A percentile compares a stretch with the other conserved stretches of the same genome.
Evolutionary conservation across 2,888 invertebrate species (phyloP).

Genomic region (Asteroscopus sphinx): DNA sequence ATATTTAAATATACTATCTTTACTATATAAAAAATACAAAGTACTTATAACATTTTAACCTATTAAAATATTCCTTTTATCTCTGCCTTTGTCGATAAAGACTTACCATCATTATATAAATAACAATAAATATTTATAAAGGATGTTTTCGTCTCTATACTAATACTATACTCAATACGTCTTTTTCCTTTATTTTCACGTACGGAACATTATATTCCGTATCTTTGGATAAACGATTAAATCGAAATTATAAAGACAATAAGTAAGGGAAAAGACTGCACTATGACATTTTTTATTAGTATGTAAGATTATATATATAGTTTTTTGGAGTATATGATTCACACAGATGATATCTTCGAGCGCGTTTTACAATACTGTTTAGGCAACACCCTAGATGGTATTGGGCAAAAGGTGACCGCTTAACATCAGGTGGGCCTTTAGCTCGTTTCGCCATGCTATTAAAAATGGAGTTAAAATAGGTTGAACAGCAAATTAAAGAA

Average conservation of each 20-base stretch:
- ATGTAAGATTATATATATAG: constrained; percentile 24
- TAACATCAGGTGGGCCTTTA: too few relatives aligned
- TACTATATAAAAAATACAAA: too few relatives aligned
- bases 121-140: background rate
- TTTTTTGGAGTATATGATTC: constrained; percentile 15
- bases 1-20: background rate
- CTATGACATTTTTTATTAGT: constrained; percentile 64
- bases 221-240: constrained; percentile 20
- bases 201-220: background rate
- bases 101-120: too few relatives aligned
- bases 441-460: too few relatives aligned
- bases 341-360: background rate
- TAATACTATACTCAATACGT: constrained; percentile 33
- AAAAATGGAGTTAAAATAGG: too few relatives aligned
- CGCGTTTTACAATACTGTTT: too few relatives aligned
- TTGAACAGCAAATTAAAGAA: too few relatives aligned
- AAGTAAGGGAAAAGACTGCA: constrained; percentile 79
- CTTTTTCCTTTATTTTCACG: constrained; percentile 63
- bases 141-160: background rate
- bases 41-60: too few relatives aligned
- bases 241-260: constrained; percentile 70
- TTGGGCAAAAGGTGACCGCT: too few relatives aligned
- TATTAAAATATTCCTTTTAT: constrained; percentile 16
- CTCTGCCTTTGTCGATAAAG: background rate
- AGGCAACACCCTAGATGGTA: too few relatives aligned